Evolutionary conservation across 2,797 vertebrate species (phyloP).

Genomic region (Triplophysa yarkandensis): DNA sequence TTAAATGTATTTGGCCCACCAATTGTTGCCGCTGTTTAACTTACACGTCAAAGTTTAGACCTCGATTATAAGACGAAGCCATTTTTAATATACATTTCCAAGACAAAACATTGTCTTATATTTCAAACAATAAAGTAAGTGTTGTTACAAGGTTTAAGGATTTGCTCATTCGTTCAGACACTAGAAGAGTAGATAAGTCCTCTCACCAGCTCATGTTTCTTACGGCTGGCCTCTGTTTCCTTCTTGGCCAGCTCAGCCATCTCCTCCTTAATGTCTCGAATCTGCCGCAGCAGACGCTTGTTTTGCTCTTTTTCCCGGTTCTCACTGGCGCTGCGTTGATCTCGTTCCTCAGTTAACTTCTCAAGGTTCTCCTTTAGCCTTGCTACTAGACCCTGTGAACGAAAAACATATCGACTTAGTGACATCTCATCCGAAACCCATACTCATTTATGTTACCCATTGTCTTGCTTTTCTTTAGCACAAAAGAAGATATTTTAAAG

Average conservation of each 20-base stretch:
- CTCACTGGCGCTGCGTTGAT: conserved; percentile 80
- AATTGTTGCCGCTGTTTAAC: too few relatives aligned
- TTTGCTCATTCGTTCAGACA: not conserved
- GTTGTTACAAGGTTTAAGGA: too few relatives aligned
- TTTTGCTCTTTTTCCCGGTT: conserved; percentile 89
- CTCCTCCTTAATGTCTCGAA: conserved; percentile 86
- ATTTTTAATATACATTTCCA: too few relatives aligned
- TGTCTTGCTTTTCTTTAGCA: too few relatives aligned
- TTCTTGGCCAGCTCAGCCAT: conserved; percentile 85
- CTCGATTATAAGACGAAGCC: too few relatives aligned
- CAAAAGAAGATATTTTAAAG: too few relatives aligned
- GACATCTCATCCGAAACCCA: too few relatives aligned
- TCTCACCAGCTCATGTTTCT: conserved; percentile 87
- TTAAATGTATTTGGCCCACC: too few relatives aligned
- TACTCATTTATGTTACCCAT: too few relatives aligned
- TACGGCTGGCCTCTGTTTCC: conserved; percentile 86
- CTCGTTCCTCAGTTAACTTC: conserved; percentile 86
- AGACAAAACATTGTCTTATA: too few relatives aligned
- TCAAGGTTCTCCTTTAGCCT: conserved; percentile 89
- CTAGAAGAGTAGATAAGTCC: not conserved
- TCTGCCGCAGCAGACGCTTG: conserved; percentile 86
- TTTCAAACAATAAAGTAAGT: too few relatives aligned
- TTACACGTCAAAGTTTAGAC: too few relatives aligned
- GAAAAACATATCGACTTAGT: not conserved
- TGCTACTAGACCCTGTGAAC: conserved; percentile 77